Conservation (phyloP, 2,888 invertebrate genomes). For the Clistopyga incitator region DNA sequence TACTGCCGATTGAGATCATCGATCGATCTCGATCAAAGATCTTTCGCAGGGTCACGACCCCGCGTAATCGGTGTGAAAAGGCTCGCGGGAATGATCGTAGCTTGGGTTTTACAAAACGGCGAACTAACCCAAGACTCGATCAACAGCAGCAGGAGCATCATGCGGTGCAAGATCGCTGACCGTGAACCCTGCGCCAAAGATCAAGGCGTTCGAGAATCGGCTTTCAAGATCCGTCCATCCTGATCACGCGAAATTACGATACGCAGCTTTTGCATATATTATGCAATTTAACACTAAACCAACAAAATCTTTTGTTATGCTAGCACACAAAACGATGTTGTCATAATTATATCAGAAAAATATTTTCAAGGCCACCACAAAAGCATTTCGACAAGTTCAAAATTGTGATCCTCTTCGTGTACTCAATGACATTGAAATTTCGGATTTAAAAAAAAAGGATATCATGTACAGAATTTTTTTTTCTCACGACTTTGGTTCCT, state of each 20-base stretch:
- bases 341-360: too few species aligned
- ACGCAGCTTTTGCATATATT: neutral
- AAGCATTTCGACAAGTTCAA: too few species aligned
- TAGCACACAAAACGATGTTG: too few species aligned
- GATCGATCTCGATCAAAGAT: slow-evolving; percentile 22
- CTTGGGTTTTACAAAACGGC: neutral
- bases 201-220: slow-evolving; percentile 37
- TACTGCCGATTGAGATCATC: slow-evolving; percentile 23
- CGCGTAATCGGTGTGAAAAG: slow-evolving; percentile 21
- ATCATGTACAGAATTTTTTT: too few species aligned
- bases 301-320: too few species aligned
- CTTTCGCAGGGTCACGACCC: neutral
- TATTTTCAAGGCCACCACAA: too few species aligned
- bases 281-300: neutral
- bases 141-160: slow-evolving; percentile 6
- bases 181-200: slow-evolving; percentile 47
- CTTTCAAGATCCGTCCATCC: slow-evolving; percentile 14
- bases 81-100: slow-evolving; percentile 16
- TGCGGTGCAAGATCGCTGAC: slow-evolving; percentile 8
- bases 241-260: neutral
- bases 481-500: too few species aligned
- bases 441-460: too few species aligned
- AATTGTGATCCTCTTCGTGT: too few species aligned
- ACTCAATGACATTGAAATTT: too few species aligned
- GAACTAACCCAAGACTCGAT: slow-evolving; percentile 1